Percentiles rank a stretch among this genome's conserved stretches.
phyloP scores from a whole-genome alignment of 1,140 invertebrate genomes.

The Diorhabda carinulata region DNA sequence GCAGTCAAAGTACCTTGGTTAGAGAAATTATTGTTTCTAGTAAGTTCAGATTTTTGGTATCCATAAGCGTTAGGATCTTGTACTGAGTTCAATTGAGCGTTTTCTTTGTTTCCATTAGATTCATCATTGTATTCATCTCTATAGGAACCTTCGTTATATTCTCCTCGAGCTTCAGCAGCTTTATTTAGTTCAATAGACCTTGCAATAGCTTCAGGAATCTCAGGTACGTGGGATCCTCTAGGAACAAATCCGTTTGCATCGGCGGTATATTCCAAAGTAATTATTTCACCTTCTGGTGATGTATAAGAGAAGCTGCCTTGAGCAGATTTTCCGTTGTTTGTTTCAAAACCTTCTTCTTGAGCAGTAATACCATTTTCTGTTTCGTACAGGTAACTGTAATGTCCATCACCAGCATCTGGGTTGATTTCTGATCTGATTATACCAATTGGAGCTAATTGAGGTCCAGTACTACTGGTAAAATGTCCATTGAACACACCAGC shows the following conservation, averaged over 20 bases:
- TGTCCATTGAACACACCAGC: not conserved
- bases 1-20: not conserved
- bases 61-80: not conserved
- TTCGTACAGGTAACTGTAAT: conserved; percentile 56
- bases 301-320: conserved; percentile 56
- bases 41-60: not conserved
- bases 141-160: conserved; percentile 29
- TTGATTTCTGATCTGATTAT: conserved; percentile 40
- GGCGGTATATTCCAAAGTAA: conserved; percentile 55
- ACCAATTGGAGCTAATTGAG: conserved; percentile 44
- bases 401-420: conserved; percentile 28
- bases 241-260: conserved; percentile 57
- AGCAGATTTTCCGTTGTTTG: conserved; percentile 35
- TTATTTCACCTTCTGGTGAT: conserved; percentile 53
- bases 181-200: conserved; percentile 50
- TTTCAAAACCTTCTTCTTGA: conserved; percentile 50
- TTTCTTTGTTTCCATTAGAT: not conserved
- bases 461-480: not conserved
- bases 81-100: not conserved
- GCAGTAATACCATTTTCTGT: conserved; percentile 57
- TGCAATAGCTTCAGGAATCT: conserved; percentile 50
- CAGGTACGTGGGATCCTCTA: conserved; percentile 50
- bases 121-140: not conserved
- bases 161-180: conserved; percentile 36
- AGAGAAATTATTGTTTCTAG: not conserved